Base-by-base conservation (phyloP, 2,113 vertebrate genomes). In the Sphaerodactylus townsendi region DNA sequence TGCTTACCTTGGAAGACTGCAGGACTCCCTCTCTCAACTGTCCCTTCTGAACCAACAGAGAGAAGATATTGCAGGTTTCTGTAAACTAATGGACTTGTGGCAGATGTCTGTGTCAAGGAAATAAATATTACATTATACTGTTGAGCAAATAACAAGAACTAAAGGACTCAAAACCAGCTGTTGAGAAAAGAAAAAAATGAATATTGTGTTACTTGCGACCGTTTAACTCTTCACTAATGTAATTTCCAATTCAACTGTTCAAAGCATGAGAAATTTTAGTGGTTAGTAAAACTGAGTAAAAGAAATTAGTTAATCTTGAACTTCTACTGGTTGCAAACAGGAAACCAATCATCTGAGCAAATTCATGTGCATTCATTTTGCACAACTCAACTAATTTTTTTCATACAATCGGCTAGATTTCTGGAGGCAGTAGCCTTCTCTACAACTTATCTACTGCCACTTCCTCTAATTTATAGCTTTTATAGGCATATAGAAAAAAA, bases 121-220 rank as follows among this genome's bases (percentile, higher is more conserved):
- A 65, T 37, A 33, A 86, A 59, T 77, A 68, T 88, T 87, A 13
- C 79, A 41, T 88, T 86, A 13, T 90, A 37, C 39, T 85, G 71
- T 62, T 72, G 5, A 77, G 75, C 41, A 85, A 83, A 76, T 81
- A 84, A 85, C 48, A 82, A 80, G 33, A 88, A 75, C 82, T 56
- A n/a, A 77, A 88, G 35, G 1, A 50, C 87, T 80, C 79, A 15
- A n/a, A 82, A 87, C 44, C 50, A 87, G 77, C 84, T 90, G 66
- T 56, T 41, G 33, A 8, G 33, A 86, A 85, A 66, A 37, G 35
- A 62, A 70, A 37, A 53, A 37, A 71, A 48, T 71, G 19, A 83
- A 37, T 78, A 35, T 87, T 85, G 1, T 1, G 5, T 37, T 73
- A 30, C 6, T 87, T 48, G 25, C 53, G 64, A 4, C 28, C n/a